These are phyloP conservation scores for Oligia fasciuncula DNA, from an alignment of 2,888 invertebrate species.

Conservation along the genomic window DNA sequence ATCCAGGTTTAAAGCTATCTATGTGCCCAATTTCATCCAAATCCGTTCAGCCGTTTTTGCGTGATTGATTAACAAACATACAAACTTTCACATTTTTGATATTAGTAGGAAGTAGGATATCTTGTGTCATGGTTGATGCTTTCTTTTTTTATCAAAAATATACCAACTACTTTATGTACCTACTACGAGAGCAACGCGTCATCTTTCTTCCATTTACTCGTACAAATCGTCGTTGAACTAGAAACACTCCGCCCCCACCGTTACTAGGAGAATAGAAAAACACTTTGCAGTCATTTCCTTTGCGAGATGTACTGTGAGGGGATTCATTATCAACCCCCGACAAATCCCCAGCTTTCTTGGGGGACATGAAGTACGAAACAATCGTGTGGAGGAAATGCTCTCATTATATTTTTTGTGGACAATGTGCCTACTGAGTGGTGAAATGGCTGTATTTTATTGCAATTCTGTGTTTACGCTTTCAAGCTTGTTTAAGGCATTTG, in stretches of 20 bases:
- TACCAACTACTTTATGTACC: neutral
- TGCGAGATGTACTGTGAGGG: conserved; percentile 84
- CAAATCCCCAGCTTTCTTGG: conserved; percentile 83
- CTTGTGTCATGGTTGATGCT: neutral
- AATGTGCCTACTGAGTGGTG: conserved; percentile 37
- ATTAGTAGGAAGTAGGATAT: neutral
- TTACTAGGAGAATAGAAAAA: conserved; percentile 85
- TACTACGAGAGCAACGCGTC: neutral
- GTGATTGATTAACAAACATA: neutral
- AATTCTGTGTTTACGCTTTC: neutral
- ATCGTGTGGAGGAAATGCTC: conserved; percentile 60
- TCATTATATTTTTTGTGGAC: conserved; percentile 56
- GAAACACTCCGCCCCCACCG: conserved; percentile 71
- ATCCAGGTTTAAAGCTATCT: neutral
- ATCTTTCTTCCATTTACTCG: conserved; percentile 23
- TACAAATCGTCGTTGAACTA: conserved; percentile 67
- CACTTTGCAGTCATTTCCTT: conserved; percentile 89
- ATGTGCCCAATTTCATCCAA: neutral
- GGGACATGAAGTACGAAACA: conserved; percentile 68
- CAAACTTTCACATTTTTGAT: neutral
- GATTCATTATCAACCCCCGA: conserved; percentile 88
- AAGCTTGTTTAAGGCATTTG: neutral
- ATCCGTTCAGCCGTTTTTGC: neutral
- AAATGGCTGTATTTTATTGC: conserved; percentile 37
- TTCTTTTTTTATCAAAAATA: neutral